A percentile compares a stretch with the other conserved stretches of the same genome.
phyloP scores from a whole-genome alignment of 2,888 invertebrate genomes.

The Brachynemurus nebulosus region DNA sequence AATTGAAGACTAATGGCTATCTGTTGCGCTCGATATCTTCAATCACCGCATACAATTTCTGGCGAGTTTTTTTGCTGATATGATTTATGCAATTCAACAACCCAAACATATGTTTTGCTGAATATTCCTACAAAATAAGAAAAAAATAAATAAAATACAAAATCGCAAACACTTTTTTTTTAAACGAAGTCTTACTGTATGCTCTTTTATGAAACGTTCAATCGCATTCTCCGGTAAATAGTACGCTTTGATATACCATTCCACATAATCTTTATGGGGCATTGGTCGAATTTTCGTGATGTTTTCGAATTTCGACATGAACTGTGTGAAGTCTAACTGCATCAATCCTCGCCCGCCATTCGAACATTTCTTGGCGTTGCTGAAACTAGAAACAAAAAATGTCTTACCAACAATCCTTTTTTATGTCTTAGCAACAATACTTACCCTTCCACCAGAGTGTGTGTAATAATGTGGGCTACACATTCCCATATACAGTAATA shows the following conservation, averaged over 20 bases:
- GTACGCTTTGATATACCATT: constrained; percentile 91
- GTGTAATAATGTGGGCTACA: constrained; percentile 71
- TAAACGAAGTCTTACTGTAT: constrained; percentile 39
- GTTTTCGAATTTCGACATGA: constrained; percentile 79
- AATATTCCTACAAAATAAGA: constrained; percentile 56
- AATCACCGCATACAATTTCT: constrained; percentile 57
- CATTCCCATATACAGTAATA: constrained; percentile 71
- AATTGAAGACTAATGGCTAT: constrained; percentile 1
- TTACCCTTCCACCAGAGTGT: constrained; percentile 85
- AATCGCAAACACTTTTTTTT: constrained; percentile 6
- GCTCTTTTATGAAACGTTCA: constrained; percentile 77
- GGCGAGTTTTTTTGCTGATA: constrained; percentile 74
- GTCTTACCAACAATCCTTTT: neutral
- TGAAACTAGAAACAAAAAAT: constrained; percentile 47
- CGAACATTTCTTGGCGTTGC: constrained; percentile 84
- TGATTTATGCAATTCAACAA: constrained; percentile 77
- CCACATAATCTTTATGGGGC: constrained; percentile 81
- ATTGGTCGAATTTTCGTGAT: constrained; percentile 71
- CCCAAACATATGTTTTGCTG: constrained; percentile 70
- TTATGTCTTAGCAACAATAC: constrained; percentile 15
- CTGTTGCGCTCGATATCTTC: constrained; percentile 37
- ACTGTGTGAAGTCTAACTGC: constrained; percentile 95
- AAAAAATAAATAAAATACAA: constrained; percentile 14
- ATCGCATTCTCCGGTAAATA: constrained; percentile 80
- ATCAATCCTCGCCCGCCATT: constrained; percentile 93